Evolutionary conservation across 2,113 vertebrate genomes (phyloP).

Genomic region (Hiodon alosoides): DNA sequence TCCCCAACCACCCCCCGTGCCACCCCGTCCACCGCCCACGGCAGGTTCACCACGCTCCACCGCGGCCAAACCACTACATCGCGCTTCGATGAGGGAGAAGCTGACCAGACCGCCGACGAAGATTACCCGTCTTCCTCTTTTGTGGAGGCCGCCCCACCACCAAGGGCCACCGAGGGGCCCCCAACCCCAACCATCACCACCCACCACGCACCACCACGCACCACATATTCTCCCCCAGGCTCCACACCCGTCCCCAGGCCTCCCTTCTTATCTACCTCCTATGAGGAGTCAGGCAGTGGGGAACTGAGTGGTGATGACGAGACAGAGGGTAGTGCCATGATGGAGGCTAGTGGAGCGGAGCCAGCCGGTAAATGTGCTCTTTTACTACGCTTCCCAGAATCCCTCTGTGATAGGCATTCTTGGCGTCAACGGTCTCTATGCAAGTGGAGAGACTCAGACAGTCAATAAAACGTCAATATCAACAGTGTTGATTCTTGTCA

Average conservation of each 20-base stretch:
- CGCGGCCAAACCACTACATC: conserved; percentile 39
- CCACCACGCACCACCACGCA: conserved; percentile 30
- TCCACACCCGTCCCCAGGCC: conserved; percentile 35
- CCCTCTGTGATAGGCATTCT: neutral
- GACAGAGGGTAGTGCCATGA: conserved; percentile 54
- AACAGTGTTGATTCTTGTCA: too few relatives aligned
- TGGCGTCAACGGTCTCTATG: neutral
- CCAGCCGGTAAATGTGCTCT: conserved; percentile 72
- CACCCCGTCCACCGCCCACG: conserved; percentile 33
- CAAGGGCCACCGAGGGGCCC: conserved; percentile 31
- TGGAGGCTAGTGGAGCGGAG: conserved; percentile 77
- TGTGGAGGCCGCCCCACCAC: conserved; percentile 52
- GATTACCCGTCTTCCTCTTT: conserved; percentile 29
- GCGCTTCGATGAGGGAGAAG: conserved; percentile 30
- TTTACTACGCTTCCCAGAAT: conserved; percentile 66
- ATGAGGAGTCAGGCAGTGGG: conserved; percentile 77
- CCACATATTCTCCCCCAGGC: conserved; percentile 22
- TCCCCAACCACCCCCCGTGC: conserved; percentile 44
- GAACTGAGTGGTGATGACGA: conserved; percentile 82
- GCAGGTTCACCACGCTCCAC: conserved; percentile 38
- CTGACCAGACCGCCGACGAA: neutral
- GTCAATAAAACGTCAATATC: too few relatives aligned
- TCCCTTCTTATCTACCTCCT: conserved; percentile 38
- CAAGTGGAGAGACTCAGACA: neutral
- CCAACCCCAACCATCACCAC: conserved; percentile 39